Conservation (phyloP, 2,888 invertebrate species). For the Cantharis nigra region DNA sequence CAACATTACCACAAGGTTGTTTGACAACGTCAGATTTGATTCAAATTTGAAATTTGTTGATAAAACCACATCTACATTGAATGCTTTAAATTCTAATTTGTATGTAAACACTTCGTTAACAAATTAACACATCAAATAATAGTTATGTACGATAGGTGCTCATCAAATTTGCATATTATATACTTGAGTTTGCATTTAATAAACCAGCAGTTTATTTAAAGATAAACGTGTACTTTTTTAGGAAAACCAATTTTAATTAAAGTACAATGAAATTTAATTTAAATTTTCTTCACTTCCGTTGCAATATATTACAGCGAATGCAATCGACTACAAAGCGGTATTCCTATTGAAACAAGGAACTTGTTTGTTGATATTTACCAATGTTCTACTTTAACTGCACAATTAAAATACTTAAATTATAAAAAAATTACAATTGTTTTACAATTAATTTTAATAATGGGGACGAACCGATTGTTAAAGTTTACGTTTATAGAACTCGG, state of each 20-base stretch:
- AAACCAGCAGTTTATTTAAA: not conserved
- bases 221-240: not conserved
- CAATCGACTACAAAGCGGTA: not conserved
- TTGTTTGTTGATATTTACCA: not conserved
- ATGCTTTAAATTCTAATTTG: not conserved
- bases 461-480: too few relatives aligned
- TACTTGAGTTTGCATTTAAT: not conserved
- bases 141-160: not conserved
- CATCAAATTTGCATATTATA: not conserved
- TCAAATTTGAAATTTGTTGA: not conserved
- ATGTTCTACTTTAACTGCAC: not conserved
- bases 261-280: not conserved
- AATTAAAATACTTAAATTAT: not conserved
- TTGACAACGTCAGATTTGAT: not conserved
- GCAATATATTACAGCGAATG: not conserved
- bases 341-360: not conserved
- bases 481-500: too few relatives aligned
- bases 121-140: constrained; percentile 14
- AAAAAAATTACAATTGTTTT: too few relatives aligned
- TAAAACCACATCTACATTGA: not conserved
- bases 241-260: not conserved
- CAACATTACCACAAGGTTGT: not conserved
- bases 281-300: not conserved
- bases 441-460: too few relatives aligned
- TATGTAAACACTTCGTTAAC: constrained; percentile 10